A percentile compares a stretch with the other conserved stretches of the same genome.
Evolutionary conservation across 2,797 vertebrate species (phyloP).

Genomic region (Myripristis murdjan): DNA sequence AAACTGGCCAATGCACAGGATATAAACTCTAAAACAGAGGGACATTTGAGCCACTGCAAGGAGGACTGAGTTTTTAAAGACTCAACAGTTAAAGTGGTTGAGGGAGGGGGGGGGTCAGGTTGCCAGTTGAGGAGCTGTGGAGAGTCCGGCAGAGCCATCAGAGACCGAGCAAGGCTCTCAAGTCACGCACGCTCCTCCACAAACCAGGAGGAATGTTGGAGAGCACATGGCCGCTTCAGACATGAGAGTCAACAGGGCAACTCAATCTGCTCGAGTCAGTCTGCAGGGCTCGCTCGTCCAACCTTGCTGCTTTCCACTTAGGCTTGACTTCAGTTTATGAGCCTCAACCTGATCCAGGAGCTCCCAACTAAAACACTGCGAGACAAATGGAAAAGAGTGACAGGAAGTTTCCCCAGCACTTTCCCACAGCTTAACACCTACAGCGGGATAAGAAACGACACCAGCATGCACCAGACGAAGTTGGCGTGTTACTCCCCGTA

Average conservation of each 20-base stretch:
- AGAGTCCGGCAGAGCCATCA: conserved; percentile 56
- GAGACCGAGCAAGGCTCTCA: conserved; percentile 44
- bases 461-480: conserved; percentile 15
- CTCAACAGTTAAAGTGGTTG: conserved; percentile 57
- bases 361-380: conserved; percentile 31
- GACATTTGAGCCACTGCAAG: conserved; percentile 53
- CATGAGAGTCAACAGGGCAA: conserved; percentile 48
- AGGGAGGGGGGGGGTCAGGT: conserved; percentile 60
- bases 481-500: not conserved
- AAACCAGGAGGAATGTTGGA: conserved; percentile 1
- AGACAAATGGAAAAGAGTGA: conserved; percentile 57
- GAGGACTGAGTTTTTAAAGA: conserved; percentile 41
- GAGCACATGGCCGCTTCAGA: conserved; percentile 40
- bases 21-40: conserved; percentile 51
- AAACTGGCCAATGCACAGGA: conserved; percentile 7
- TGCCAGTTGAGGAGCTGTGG: conserved; percentile 62
- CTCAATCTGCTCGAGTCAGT: conserved; percentile 57
- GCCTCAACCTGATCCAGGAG: conserved; percentile 44
- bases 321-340: conserved; percentile 56
- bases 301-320: conserved; percentile 60
- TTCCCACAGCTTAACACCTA: conserved; percentile 58
- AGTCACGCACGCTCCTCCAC: conserved; percentile 50
- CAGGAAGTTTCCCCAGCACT: conserved; percentile 56
- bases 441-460: conserved; percentile 49
- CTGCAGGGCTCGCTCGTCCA: conserved; percentile 58